phyloP scores from a whole-genome alignment of 2,797 vertebrate species.

The Champsocephalus esox region DNA sequence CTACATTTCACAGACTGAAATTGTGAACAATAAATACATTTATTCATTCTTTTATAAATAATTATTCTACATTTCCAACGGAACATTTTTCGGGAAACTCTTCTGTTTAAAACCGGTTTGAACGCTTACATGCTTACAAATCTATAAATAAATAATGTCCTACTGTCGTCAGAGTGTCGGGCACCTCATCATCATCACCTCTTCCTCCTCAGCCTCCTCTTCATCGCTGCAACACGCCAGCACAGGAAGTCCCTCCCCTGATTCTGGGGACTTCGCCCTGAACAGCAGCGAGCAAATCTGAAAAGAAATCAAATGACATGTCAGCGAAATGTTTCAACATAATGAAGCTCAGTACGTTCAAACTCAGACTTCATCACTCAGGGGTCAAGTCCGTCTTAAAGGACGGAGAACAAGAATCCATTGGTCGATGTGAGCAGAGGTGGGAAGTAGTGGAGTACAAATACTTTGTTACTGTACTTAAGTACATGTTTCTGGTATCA shows the following conservation, averaged over 20 bases:
- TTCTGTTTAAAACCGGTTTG: neutral
- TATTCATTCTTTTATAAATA: slow-evolving; percentile 1
- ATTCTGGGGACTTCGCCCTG: slow-evolving; percentile 82
- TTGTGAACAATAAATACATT: neutral
- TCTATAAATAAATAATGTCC: neutral
- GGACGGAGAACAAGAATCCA: too few species aligned
- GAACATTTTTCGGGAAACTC: neutral
- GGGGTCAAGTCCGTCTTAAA: too few species aligned
- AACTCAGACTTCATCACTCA: too few species aligned
- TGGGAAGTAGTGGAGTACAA: too few species aligned
- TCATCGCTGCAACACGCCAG: slow-evolving; percentile 87
- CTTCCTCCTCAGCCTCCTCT: slow-evolving; percentile 86
- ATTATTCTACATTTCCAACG: neutral
- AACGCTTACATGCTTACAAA: neutral
- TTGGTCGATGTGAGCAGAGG: too few species aligned
- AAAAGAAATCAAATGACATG: slow-evolving; percentile 18
- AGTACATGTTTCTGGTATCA: too few species aligned
- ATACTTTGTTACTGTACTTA: too few species aligned
- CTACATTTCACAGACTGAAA: too few species aligned
- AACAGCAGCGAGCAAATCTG: slow-evolving; percentile 92
- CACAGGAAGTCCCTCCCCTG: slow-evolving; percentile 68
- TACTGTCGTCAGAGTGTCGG: slow-evolving; percentile 22
- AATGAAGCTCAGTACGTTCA: too few species aligned
- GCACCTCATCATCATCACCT: neutral
- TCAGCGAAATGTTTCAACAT: neutral